Evolutionary conservation across 2,888 invertebrate genomes (phyloP).

Genomic region (Dynastes tityus): DNA sequence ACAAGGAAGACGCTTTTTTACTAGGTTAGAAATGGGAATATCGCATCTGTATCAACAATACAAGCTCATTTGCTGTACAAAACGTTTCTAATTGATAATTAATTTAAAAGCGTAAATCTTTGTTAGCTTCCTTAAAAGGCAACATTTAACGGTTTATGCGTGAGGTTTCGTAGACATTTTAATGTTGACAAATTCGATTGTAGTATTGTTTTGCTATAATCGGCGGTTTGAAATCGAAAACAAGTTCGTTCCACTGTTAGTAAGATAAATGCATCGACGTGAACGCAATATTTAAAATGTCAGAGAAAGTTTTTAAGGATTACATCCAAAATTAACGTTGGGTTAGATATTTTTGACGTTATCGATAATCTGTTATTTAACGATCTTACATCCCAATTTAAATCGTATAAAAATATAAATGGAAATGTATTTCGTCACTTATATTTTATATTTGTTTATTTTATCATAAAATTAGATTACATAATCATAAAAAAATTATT

Average conservation of each 20-base stretch:
- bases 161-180: constrained; percentile 14
- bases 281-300: constrained; percentile 32
- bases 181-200: constrained; percentile 15
- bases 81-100: neutral
- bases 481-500: neutral
- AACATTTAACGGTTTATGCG: constrained; percentile 6
- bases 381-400: neutral
- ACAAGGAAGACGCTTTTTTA: neutral
- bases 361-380: constrained; percentile 23
- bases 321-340: constrained; percentile 16
- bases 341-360: constrained; percentile 3
- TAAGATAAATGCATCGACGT: constrained; percentile 31
- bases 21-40: neutral
- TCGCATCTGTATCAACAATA: neutral
- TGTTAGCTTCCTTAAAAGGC: neutral
- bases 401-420: neutral
- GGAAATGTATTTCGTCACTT: constrained; percentile 8
- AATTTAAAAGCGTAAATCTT: constrained; percentile 1
- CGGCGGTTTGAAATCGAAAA: constrained; percentile 15
- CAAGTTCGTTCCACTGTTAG: constrained; percentile 20
- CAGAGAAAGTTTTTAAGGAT: constrained; percentile 19
- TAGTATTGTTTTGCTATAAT: constrained; percentile 3
- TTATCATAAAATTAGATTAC: neutral
- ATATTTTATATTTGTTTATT: constrained; percentile 1
- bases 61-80: neutral